These are phyloP conservation scores for Strix aluco DNA, from an alignment of 2,113 vertebrate genomes.

Conservation along the genomic window DNA sequence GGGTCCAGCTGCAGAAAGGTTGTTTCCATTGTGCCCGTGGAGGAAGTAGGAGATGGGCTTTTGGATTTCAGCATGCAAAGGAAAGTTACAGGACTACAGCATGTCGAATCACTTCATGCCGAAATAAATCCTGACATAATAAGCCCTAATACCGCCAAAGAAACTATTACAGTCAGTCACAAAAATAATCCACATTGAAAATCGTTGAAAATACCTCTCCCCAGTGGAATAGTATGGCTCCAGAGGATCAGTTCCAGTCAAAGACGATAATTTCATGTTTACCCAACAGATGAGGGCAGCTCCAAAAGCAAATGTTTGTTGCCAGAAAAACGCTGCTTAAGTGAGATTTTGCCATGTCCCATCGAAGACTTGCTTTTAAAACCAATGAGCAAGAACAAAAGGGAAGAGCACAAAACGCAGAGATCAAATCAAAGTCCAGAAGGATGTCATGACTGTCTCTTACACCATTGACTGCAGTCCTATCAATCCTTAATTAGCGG, in stretches of 20 bases:
- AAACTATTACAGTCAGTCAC: constrained; percentile 62
- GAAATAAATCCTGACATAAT: constrained; percentile 65
- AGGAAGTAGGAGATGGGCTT: neutral
- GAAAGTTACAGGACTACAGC: neutral
- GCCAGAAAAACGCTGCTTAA: neutral
- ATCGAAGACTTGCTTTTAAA: neutral
- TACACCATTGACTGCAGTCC: neutral
- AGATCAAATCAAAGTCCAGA: constrained; percentile 8
- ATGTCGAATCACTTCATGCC: constrained; percentile 17
- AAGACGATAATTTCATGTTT: neutral
- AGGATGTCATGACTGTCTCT: neutral
- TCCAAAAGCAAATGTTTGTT: neutral
- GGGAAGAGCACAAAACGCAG: neutral
- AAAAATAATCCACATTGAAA: constrained; percentile 56
- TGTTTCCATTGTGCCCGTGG: neutral
- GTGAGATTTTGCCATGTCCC: neutral
- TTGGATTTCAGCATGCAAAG: neutral
- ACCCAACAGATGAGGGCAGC: constrained; percentile 19
- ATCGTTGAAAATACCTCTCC: constrained; percentile 26
- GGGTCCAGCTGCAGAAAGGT: neutral
- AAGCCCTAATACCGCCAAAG: constrained; percentile 48
- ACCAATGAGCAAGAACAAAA: neutral
- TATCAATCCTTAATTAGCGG: neutral
- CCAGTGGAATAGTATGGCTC: constrained; percentile 20
- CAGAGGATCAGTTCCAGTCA: constrained; percentile 51